These are phyloP conservation scores for Centruroides vittatus DNA, from an alignment of 1,140 invertebrate species.

Conservation along the genomic window DNA sequence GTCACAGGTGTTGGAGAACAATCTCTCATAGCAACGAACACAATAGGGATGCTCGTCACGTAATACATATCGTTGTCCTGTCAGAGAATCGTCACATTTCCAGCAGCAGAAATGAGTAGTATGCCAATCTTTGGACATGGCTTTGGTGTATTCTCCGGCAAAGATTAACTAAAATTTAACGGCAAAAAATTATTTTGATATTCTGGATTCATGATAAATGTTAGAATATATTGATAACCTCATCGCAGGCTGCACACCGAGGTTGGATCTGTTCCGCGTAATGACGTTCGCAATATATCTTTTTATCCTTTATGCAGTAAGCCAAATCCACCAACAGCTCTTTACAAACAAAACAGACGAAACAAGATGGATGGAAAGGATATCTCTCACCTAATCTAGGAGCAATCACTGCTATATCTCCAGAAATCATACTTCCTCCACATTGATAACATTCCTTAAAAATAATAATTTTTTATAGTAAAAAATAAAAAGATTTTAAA, in stretches of 20 bases:
- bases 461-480: background rate
- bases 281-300: constrained; percentile 79
- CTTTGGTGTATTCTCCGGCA: constrained; percentile 98
- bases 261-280: constrained; percentile 89
- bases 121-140: constrained; percentile 83
- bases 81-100: constrained; percentile 95
- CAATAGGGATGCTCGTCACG: constrained; percentile 98
- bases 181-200: background rate
- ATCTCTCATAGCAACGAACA: constrained; percentile 98
- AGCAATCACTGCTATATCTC: constrained; percentile 51
- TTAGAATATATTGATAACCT: constrained; percentile 46
- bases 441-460: constrained; percentile 47
- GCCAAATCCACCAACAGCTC: constrained; percentile 82
- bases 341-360: constrained; percentile 65
- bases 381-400: constrained; percentile 46
- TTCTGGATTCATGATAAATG: too few species aligned
- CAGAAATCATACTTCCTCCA: constrained; percentile 41
- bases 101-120: constrained; percentile 37
- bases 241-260: constrained; percentile 81
- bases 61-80: constrained; percentile 93
- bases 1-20: constrained; percentile 96
- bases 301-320: constrained; percentile 75
- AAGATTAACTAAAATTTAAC: constrained; percentile 85
- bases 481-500: background rate
- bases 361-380: constrained; percentile 77